These are phyloP conservation scores for Caerostris darwini DNA, from an alignment of 1,140 invertebrate species.

Conservation along the genomic window DNA sequence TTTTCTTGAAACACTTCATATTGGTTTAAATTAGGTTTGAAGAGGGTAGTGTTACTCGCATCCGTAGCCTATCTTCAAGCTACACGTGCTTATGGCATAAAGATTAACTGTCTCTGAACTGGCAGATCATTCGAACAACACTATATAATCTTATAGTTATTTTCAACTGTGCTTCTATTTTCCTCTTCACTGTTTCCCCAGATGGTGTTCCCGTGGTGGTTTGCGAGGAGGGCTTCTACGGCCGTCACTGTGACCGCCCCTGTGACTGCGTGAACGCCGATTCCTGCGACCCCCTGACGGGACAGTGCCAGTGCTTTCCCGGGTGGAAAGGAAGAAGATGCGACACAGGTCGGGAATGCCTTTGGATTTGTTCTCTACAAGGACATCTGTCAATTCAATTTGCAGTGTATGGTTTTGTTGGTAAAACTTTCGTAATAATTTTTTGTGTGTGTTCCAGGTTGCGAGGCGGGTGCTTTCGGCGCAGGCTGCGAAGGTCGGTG, in stretches of 20 bases:
- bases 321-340: slow-evolving; percentile 92
- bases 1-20: too few relatives aligned
- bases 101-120: too few relatives aligned
- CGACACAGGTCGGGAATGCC: slow-evolving; percentile 84
- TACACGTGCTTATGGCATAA: too few relatives aligned
- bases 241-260: slow-evolving; percentile 88
- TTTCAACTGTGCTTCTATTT: neutral
- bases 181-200: neutral
- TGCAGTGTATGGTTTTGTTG: too few relatives aligned
- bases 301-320: slow-evolving; percentile 92
- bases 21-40: too few relatives aligned
- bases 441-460: neutral
- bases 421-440: neutral
- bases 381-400: too few relatives aligned
- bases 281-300: slow-evolving; percentile 80
- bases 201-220: slow-evolving; percentile 79
- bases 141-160: too few relatives aligned
- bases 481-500: slow-evolving; percentile 90
- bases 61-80: too few relatives aligned
- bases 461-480: slow-evolving; percentile 87
- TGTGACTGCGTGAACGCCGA: slow-evolving; percentile 93
- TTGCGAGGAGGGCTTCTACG: slow-evolving; percentile 91
- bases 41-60: too few relatives aligned
- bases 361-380: neutral
- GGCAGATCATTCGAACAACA: too few relatives aligned